These are phyloP conservation scores for Palaemon carinicauda DNA, from an alignment of 1,140 invertebrate species.

Conservation along the genomic window DNA sequence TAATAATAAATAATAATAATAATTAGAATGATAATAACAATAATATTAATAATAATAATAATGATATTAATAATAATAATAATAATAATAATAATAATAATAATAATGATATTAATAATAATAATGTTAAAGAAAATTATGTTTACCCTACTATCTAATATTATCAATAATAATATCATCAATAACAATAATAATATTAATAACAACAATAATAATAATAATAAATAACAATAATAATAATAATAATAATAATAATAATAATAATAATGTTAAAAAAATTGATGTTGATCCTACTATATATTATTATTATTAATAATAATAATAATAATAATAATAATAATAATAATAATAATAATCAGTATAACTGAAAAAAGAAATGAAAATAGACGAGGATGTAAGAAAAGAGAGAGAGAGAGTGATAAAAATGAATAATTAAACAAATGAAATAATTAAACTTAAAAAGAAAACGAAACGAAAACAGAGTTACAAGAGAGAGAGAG, in stretches of 20 bases:
- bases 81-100: neutral
- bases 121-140: neutral
- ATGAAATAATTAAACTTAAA: too few species aligned
- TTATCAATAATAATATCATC: neutral
- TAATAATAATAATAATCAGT: neutral
- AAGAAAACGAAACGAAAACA: too few species aligned
- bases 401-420: neutral
- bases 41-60: neutral
- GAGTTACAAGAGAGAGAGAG: too few species aligned
- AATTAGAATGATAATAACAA: neutral
- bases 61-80: neutral
- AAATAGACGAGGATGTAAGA: neutral
- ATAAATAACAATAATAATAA: neutral
- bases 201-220: neutral
- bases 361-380: neutral
- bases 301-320: neutral
- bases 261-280: neutral
- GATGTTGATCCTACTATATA: neutral
- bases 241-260: neutral
- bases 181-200: neutral
- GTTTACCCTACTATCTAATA: too few species aligned
- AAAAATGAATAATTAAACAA: too few species aligned
- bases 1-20: too few species aligned
- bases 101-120: neutral
- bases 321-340: neutral